A percentile compares a stretch with the other conserved stretches of the same genome.
Evolutionary conservation across 2,113 vertebrate genomes (phyloP).

Genomic region (Zosterops japonicus): DNA sequence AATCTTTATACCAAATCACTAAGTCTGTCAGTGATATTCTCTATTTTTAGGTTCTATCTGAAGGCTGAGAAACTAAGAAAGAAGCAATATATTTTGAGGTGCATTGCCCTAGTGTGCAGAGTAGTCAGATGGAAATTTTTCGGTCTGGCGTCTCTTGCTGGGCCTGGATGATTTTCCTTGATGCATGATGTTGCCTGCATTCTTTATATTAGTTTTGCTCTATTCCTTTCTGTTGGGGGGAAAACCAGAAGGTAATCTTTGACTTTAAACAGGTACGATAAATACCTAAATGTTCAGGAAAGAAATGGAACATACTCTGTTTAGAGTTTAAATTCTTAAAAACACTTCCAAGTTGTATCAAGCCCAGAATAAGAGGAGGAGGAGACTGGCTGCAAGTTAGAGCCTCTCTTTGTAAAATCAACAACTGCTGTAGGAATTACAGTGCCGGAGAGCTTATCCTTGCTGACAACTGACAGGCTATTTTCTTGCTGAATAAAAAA

Average conservation of each 20-base stretch:
- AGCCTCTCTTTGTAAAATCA: background rate
- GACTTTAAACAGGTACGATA: background rate
- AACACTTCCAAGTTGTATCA: background rate
- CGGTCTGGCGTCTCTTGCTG: background rate
- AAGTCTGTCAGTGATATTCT: background rate
- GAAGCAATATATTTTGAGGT: background rate
- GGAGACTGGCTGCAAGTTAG: background rate
- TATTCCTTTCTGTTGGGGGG: background rate
- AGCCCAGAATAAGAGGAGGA: background rate
- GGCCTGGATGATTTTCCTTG: background rate
- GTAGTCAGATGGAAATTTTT: background rate
- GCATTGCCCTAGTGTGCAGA: background rate
- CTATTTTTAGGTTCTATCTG: background rate
- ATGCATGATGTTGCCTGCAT: background rate
- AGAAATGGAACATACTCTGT: background rate
- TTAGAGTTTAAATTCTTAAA: background rate
- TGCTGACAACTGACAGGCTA: background rate
- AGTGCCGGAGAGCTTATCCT: background rate
- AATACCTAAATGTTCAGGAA: background rate
- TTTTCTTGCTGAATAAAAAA: conserved; percentile 43
- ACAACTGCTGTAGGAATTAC: background rate
- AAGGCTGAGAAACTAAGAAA: background rate
- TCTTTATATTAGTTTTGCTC: background rate
- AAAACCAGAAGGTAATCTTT: background rate
- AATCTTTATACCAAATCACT: background rate